Evolutionary conservation across 1,140 invertebrate species (phyloP).

Genomic region (Pachypsylla venusta): DNA sequence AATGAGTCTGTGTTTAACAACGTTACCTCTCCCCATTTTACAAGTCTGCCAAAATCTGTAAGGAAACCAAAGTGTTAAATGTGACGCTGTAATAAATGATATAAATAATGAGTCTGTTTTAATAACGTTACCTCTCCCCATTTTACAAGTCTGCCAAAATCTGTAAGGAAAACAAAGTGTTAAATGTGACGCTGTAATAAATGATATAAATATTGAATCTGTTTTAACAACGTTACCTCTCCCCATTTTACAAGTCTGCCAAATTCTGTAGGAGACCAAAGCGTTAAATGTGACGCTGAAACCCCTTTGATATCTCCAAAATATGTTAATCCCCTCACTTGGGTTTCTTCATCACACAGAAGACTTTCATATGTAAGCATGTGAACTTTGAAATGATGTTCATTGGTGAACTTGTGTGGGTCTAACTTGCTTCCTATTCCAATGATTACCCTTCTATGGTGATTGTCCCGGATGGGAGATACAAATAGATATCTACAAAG

Average conservation of each 20-base stretch:
- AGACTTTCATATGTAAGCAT: conserved; percentile 53
- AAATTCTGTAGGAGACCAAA: conserved; percentile 51
- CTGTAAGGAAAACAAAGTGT: no score
- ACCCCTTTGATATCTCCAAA: conserved; percentile 44
- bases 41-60: no score
- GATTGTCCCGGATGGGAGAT: conserved; percentile 49
- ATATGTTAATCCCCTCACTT: conserved; percentile 51
- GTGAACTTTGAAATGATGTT: conserved; percentile 49
- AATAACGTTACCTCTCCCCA: no score
- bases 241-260: conserved; percentile 48
- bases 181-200: no score
- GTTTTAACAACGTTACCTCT: conserved; percentile 42
- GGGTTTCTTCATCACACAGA: conserved; percentile 52
- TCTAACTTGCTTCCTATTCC: conserved; percentile 48
- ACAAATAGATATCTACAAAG: conserved; percentile 38
- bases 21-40: no score
- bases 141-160: no score
- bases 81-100: no score
- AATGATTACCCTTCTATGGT: conserved; percentile 52
- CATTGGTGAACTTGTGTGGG: conserved; percentile 41
- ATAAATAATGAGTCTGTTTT: no score
- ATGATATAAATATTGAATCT: no score
- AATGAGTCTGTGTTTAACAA: no score
- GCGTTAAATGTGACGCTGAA: conserved; percentile 40
- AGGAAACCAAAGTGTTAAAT: no score